Conservation (phyloP, 2,113 vertebrate species). For the Opisthocomus hoazin region DNA sequence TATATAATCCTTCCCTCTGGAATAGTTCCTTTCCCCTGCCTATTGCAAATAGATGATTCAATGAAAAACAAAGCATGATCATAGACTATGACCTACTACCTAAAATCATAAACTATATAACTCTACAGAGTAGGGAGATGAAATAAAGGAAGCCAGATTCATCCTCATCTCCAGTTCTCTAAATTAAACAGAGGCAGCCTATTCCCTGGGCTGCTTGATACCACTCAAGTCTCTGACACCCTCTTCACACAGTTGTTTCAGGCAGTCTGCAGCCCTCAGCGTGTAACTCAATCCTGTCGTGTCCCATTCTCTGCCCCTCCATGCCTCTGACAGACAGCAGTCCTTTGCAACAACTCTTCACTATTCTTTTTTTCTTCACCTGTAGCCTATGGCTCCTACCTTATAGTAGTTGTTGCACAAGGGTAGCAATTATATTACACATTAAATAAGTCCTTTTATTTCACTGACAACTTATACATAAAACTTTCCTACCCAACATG, state of each 20-base stretch:
- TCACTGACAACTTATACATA: not conserved
- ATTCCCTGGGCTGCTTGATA: not conserved
- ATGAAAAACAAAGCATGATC: not conserved
- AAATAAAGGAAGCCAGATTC: not conserved
- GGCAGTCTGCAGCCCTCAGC: not conserved
- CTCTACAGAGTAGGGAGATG: not conserved
- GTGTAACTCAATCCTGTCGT: accelerated
- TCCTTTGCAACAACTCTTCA: not conserved
- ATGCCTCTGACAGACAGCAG: not conserved
- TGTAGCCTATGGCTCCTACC: not conserved
- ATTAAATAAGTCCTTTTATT: not conserved
- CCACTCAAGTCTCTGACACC: not conserved
- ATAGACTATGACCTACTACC: not conserved
- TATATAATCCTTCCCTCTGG: not conserved
- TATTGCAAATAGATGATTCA: not conserved
- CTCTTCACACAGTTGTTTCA: not conserved
- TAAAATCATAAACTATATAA: not conserved
- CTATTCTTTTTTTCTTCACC: not conserved
- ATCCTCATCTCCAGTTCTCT: not conserved
- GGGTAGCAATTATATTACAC: not conserved
- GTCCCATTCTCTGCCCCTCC: not conserved
- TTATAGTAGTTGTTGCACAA: not conserved
- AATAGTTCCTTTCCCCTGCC: not conserved
- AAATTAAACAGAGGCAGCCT: not conserved
- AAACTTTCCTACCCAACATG: not conserved